Evolutionary conservation across 2,113 vertebrate species (phyloP), one percentile per base, ranked within the genome.

Genomic region (Leucosticte australis): DNA sequence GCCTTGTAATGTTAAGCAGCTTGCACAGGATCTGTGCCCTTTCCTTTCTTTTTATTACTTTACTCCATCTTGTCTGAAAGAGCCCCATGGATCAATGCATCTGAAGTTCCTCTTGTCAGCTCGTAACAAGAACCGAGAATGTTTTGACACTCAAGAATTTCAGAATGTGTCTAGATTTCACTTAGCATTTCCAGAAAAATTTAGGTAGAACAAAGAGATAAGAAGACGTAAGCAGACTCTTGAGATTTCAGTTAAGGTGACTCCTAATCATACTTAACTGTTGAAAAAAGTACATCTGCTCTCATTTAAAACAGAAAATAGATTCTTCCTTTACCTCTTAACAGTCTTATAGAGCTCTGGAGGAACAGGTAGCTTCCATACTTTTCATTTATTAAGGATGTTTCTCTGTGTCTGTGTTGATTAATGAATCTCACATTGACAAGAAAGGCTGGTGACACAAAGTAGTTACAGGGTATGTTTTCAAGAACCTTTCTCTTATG

Each of bases 401-500:
- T 57, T 95, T 93, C 49, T 90, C 28, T 71, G 6, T 60, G 60
- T 85, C 59, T 78, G 7, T 53, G 30, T 63, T 88, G 73, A 64
- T 95, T 96, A 94, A 92, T 91, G 83, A 92, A 90, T 12, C 24
- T 92, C 80, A 46, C 24, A 18, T 53, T 93, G 70, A 87, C 57
- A 90, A 74, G 80, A 90, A 90, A 73, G 39, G 67, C 28, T 77
- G 37, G 69, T 92, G 90, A 94, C 24, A 65, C 59, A 65, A 90
- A 87, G 16, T 55, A 39, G 46, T 57, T 94, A 53, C 42, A 60
- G 26, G 24, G 30, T 70, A 71, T 91, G 91, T 88, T 86, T 90
- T 42, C 90, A 90, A 83, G 47, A 89, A 37, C 13, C 33, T 87
- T 89, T 90, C 59, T 83, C 24, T 75, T 57, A 78, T 35, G 44